Evolutionary conservation across 2,797 vertebrate species (phyloP), one percentile per base, ranked within the genome.

Genomic region (Carapus acus): DNA sequence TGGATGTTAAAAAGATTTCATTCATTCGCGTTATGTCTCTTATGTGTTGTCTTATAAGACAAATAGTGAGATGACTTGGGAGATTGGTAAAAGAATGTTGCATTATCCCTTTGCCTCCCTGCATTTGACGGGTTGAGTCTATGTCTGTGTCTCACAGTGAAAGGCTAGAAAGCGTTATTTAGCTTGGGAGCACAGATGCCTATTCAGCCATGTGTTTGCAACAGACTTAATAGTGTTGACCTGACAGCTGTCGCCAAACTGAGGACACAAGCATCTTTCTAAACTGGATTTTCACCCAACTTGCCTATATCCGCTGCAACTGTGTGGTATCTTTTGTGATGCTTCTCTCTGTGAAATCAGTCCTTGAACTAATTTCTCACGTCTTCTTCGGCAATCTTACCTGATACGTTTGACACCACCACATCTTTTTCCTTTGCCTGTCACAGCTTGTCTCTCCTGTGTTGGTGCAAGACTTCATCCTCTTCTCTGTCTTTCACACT

Each of bases 211-310:
- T 8, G 57, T 67, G 63, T 75, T 77, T 72, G 74, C 69, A 45
- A 52, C 70, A 40, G 81, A 85, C 79, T 86, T 86, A 84, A 79
- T 84, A 72, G 77, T 79, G 85, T 85, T 83, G 86, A 86, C 85
- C 82, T 78, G 74, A 85, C 86, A 83, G 83, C 85, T 85, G 85
- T 79, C 77, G 72, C 61, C 15, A 73, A 74, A 76, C 79, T 34
- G 59, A 76, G 62, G 68, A 81, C 78, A 83, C 75, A 73, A 73
- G 52, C 75, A 18, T 74, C 76, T 71, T 70, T 61, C 69, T 63
- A 74, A 82, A 73, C 69, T 73, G 69, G 73, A 83, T 79, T 79
- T 73, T 81, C 78, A 51, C 80, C 76, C 55, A 41, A 78, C 75
- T 78, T 73, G 19, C 67, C 2, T 53, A 71, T 34, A 31, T 70